Conservation (phyloP, 2,113 vertebrate genomes). For the Heloderma charlesbogerti region DNA sequence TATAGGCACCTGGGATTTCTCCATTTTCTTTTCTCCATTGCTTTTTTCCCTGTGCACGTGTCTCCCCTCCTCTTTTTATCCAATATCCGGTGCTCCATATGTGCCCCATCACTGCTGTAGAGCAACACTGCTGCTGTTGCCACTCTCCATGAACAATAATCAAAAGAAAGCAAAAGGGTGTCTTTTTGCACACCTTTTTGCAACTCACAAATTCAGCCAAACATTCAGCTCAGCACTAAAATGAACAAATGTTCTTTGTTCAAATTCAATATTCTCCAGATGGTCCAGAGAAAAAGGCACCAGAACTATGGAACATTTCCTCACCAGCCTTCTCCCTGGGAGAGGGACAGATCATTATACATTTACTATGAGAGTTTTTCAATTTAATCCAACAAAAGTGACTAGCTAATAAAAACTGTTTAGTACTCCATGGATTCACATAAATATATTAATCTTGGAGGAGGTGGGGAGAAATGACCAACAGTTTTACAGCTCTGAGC, state of each 20-base stretch:
- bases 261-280: too few species aligned
- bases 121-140: neutral
- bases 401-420: neutral
- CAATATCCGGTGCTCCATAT: too few species aligned
- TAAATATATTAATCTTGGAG: neutral
- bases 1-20: too few species aligned
- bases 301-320: neutral
- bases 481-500: neutral
- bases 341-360: neutral
- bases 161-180: neutral
- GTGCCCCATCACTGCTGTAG: neutral
- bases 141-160: neutral
- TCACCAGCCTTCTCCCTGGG: too few species aligned
- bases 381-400: neutral
- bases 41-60: too few species aligned
- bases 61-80: too few species aligned
- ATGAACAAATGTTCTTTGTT: neutral
- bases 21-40: too few species aligned
- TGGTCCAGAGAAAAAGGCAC: too few species aligned
- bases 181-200: neutral
- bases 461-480: neutral
- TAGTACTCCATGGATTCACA: neutral
- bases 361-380: too few species aligned
- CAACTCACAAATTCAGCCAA: neutral
- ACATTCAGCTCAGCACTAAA: neutral